Percentiles rank a stretch among this genome's conserved stretches.
phyloP scores from a whole-genome alignment of 2,888 invertebrate genomes.

The Acanthopleura granulata region DNA sequence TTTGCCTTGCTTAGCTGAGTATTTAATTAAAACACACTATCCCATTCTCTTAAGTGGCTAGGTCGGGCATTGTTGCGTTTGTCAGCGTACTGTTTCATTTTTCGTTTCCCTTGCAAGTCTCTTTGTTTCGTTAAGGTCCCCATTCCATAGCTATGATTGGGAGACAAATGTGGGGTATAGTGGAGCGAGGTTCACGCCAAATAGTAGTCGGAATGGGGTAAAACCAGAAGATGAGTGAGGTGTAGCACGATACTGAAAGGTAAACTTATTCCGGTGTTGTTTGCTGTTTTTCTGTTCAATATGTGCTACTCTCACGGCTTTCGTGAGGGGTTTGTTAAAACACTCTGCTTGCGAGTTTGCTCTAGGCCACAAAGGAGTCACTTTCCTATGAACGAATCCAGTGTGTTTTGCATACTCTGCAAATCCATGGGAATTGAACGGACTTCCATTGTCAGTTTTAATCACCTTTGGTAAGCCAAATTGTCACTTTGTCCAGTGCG shows the following conservation, averaged over 20 bases:
- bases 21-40: background rate
- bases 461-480: constrained; percentile 23
- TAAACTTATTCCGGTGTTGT: constrained; percentile 25
- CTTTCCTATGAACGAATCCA: constrained; percentile 16
- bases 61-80: background rate
- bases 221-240: constrained; percentile 21
- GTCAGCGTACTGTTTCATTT: constrained; percentile 11
- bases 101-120: background rate
- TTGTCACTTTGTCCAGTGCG: constrained; percentile 24
- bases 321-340: constrained; percentile 21
- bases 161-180: background rate
- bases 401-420: background rate
- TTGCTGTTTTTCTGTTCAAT: constrained; percentile 24
- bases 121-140: background rate
- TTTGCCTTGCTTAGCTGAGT: background rate
- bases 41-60: background rate
- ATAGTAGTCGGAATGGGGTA: constrained; percentile 3
- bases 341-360: constrained; percentile 23
- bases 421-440: constrained; percentile 20
- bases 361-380: constrained; percentile 22
- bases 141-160: background rate
- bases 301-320: constrained; percentile 16
- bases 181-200: background rate
- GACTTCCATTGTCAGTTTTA: constrained; percentile 24
- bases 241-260: constrained; percentile 24